These are phyloP conservation scores for Catamblyrhynchus diadema DNA, from an alignment of 2,797 vertebrate genomes.

Conservation along the genomic window DNA sequence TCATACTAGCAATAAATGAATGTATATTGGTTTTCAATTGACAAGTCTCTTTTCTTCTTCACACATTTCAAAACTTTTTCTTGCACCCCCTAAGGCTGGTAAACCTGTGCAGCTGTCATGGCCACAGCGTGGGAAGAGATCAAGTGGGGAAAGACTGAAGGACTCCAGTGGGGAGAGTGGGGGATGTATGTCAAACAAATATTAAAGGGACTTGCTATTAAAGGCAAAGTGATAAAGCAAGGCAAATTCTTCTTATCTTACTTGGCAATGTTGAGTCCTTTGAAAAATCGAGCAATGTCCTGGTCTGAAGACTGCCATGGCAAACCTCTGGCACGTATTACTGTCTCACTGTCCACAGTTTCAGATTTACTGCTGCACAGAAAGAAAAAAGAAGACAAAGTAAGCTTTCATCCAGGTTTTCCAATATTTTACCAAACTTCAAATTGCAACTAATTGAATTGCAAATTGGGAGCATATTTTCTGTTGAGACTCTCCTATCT, in stretches of 20 bases:
- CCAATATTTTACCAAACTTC: neutral
- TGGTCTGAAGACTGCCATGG: conserved; percentile 98
- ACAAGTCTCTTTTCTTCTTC: neutral
- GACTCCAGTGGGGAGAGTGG: neutral
- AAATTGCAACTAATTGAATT: neutral
- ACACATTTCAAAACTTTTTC: neutral
- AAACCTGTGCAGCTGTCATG: neutral
- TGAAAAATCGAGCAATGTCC: conserved; percentile 96
- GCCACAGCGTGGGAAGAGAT: neutral
- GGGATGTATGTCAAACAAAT: neutral
- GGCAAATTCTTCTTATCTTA: conserved; percentile 58
- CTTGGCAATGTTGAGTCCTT: conserved; percentile 97
- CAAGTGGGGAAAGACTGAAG: neutral
- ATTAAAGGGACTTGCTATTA: neutral
- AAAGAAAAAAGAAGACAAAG: neutral
- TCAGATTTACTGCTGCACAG: conserved; percentile 86
- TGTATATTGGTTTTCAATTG: neutral
- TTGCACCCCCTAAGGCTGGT: neutral
- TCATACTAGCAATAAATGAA: neutral
- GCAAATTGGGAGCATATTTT: neutral
- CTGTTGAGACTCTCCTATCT: neutral
- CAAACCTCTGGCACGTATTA: conserved; percentile 92
- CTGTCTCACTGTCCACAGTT: conserved; percentile 91
- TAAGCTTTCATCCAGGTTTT: neutral
- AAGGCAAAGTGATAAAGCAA: neutral